These are phyloP conservation scores for Candidula unifasciata DNA, from an alignment of 2,888 invertebrate genomes.

Conservation along the genomic window DNA sequence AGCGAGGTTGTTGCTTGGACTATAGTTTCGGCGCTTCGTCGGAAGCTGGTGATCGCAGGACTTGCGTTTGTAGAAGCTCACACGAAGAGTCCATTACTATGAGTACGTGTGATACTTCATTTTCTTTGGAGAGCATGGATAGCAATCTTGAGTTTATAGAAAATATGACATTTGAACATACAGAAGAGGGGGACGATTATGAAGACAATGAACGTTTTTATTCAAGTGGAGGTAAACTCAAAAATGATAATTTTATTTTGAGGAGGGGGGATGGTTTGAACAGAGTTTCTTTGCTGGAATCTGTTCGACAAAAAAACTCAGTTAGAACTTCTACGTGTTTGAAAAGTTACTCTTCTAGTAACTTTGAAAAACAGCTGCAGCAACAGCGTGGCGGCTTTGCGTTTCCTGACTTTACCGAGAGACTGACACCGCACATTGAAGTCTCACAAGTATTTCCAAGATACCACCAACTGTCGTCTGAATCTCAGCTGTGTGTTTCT, in stretches of 20 bases:
- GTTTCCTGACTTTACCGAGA: background rate
- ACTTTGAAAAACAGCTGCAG: background rate
- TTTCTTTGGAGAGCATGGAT: background rate
- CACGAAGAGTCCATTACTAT: background rate
- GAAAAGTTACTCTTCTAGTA: slow-evolving; percentile 28
- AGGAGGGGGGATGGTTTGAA: background rate
- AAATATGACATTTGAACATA: background rate
- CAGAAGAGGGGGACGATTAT: slow-evolving; percentile 26
- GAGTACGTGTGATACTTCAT: slow-evolving; percentile 3
- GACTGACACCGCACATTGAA: background rate
- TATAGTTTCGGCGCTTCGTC: background rate
- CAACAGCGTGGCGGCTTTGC: slow-evolving; percentile 28
- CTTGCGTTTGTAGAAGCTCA: background rate
- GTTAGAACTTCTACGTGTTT: slow-evolving; percentile 40
- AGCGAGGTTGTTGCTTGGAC: slow-evolving; percentile 14
- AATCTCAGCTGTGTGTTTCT: background rate
- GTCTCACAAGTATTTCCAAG: background rate
- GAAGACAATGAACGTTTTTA: background rate
- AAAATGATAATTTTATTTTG: slow-evolving; percentile 39
- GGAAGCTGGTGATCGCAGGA: background rate
- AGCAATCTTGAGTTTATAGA: slow-evolving; percentile 28
- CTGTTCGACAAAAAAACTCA: background rate
- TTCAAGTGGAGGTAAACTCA: background rate
- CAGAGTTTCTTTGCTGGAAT: background rate
- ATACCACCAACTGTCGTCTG: background rate